Conservation (phyloP, 2,113 vertebrate genomes). For the Speoplatyrhinus poulsoni region DNA sequence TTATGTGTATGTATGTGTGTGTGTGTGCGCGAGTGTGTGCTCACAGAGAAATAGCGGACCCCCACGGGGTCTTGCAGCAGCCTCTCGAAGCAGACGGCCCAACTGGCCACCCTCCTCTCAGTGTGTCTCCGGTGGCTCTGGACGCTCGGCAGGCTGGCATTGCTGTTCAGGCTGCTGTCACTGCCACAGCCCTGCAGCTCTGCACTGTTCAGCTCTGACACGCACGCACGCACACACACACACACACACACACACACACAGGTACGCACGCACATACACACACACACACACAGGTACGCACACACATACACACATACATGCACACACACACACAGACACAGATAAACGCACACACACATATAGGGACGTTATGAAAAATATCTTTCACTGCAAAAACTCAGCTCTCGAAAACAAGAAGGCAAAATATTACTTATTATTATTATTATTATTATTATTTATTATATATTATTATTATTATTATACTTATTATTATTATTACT, state of each 20-base stretch:
- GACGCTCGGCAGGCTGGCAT: constrained; percentile 93
- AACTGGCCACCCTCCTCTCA: constrained; percentile 90
- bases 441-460: too few species aligned
- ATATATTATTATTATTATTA: too few species aligned
- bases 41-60: constrained; percentile 92
- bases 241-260: constrained; percentile 17
- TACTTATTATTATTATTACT: too few species aligned
- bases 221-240: constrained; percentile 34
- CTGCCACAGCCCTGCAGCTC: constrained; percentile 90
- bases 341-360: constrained; percentile 9
- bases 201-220: constrained; percentile 85
- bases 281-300: constrained; percentile 1
- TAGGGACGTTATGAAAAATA: not conserved
- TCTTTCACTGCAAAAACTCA: too few species aligned
- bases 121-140: constrained; percentile 89
- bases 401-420: too few species aligned
- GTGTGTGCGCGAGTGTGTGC: not conserved
- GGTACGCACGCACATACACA: not conserved
- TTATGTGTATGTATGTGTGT: not conserved
- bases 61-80: constrained; percentile 93
- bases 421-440: not conserved
- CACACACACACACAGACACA: constrained; percentile 21
- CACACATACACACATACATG: constrained; percentile 16
- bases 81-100: constrained; percentile 96
- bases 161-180: constrained; percentile 92